Conservation (phyloP, 2,113 vertebrate species). For the Microtus montanus region DNA sequence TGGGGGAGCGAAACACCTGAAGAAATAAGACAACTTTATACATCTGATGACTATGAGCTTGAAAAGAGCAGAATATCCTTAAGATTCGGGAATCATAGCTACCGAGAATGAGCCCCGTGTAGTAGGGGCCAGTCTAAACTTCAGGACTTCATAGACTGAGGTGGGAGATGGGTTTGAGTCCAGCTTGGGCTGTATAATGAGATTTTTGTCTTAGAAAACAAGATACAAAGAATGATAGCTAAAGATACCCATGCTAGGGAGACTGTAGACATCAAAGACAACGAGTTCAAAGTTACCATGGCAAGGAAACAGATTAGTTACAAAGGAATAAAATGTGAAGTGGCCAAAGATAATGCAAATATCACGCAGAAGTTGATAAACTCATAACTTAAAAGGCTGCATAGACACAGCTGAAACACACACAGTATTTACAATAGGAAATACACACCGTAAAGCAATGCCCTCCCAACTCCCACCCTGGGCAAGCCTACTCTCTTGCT, state of each 20-base stretch:
- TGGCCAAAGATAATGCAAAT: not conserved
- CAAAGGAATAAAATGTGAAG: constrained; percentile 3
- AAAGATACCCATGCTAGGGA: not conserved
- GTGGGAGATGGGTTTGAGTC: not conserved
- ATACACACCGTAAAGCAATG: not conserved
- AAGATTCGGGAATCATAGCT: not conserved
- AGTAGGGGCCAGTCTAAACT: not conserved
- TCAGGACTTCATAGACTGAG: not conserved
- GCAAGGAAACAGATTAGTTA: not conserved
- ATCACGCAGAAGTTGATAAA: not conserved
- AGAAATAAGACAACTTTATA: not conserved
- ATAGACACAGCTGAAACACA: not conserved
- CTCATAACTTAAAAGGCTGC: not conserved
- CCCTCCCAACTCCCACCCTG: not conserved
- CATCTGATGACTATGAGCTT: not conserved
- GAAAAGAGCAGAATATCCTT: not conserved
- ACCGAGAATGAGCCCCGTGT: not conserved
- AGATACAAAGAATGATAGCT: not conserved
- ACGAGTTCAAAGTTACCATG: constrained; percentile 18
- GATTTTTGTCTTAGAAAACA: not conserved
- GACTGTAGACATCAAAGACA: not conserved
- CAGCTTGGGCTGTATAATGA: not conserved
- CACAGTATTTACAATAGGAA: not conserved
- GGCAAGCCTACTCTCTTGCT: not conserved
- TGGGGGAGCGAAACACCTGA: not conserved